Evolutionary conservation across 2,888 invertebrate genomes (phyloP).

Genomic region (Zaprionus obscuricornis): DNA sequence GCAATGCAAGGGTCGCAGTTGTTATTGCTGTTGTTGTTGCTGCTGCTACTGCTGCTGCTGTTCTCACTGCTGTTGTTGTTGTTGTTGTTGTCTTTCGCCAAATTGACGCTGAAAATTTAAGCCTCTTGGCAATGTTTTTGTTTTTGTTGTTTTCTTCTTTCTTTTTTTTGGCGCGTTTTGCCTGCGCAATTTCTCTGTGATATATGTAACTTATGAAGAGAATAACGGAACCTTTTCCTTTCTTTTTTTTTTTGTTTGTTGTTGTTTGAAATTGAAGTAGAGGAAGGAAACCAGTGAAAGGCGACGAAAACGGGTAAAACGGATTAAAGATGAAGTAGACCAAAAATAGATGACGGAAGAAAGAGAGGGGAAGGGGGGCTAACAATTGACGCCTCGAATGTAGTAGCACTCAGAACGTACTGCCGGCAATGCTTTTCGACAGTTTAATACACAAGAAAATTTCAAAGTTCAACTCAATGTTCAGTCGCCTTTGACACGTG

Average conservation of each 20-base stretch:
- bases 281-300: no score
- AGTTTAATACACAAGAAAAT: slow-evolving; percentile 53
- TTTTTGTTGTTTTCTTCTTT: no score
- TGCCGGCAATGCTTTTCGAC: slow-evolving; percentile 42
- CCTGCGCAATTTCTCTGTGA: slow-evolving; percentile 38
- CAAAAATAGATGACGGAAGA: no score
- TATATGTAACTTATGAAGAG: not conserved
- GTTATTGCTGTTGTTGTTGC: slow-evolving; percentile 27
- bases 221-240: no score
- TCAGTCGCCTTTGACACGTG: slow-evolving; percentile 45
- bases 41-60: slow-evolving; percentile 31
- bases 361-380: no score
- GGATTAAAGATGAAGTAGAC: no score
- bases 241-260: no score
- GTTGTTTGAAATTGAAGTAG: no score
- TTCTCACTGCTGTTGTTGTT: slow-evolving; percentile 27
- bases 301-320: no score
- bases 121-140: slow-evolving; percentile 54
- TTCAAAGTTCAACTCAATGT: slow-evolving; percentile 42
- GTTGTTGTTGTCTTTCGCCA: slow-evolving; percentile 27
- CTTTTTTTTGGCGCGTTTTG: no score
- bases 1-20: not conserved
- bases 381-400: no score
- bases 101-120: slow-evolving; percentile 58
- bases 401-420: slow-evolving; percentile 4